Evolutionary conservation across 2,113 vertebrate genomes (phyloP), one percentile per base, ranked within the genome.

Genomic region (Pelmatolapia mariae): DNA sequence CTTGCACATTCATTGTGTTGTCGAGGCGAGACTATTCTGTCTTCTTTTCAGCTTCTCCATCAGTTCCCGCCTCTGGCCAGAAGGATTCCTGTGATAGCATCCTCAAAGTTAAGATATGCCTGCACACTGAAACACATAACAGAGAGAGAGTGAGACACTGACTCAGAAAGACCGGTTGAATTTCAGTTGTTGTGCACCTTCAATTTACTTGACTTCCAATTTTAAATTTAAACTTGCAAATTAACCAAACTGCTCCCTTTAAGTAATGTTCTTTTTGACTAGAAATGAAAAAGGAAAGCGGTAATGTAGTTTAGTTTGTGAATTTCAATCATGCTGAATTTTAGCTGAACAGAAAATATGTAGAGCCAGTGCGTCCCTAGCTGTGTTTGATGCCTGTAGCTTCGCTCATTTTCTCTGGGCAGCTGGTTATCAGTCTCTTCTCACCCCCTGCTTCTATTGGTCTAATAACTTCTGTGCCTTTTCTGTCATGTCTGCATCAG

Each of bases 21-120:
- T 73, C 59, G 73, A 83, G 57, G 56, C 82, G 50, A 83, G 89
- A 24, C 81, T 80, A 56, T 53, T 92, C 87, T 16, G 59, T 91
- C 85, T 85, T 61, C 52, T 38, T 86, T 87, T 84, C 80, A 84
- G 81, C 88, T 59, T 68, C 73, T 89, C 83, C 16, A n/a, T 94
- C 91, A 89, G 94, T 83, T 89, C 83, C 83, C 10, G 56, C 88
- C 87, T n/a, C 81, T 84, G 88, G 88, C 87, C 89, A 82, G 66
- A 84, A 89, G 86, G 87, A 90, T 80, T 81, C 24, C 88, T 91
- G 57, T 89, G 90, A 94, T 85, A 16, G 45, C 86, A 43, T 80
- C 82, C 88, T 92, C 85, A 88, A 84, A 90, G 82, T 83, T 71
- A 45, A 87, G 90, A 91, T 89, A 86, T 84, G 84, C 84, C 87